Percentiles rank a stretch among this genome's conserved stretches.
These are phyloP conservation scores for Lucifuga dentata DNA, from an alignment of 2,113 vertebrate genomes.

Conservation along the genomic window DNA sequence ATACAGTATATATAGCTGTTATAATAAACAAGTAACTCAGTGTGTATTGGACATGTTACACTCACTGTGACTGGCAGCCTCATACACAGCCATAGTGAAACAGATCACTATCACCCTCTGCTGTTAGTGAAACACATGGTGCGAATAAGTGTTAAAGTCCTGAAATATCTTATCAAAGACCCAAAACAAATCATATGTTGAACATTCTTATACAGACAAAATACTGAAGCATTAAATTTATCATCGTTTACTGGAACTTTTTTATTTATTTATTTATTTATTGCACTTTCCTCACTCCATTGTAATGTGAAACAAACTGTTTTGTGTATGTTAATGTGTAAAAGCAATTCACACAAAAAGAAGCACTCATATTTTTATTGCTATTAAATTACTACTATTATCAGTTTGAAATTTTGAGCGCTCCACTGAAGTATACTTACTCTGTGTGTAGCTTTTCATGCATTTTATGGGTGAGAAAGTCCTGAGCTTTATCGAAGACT, in stretches of 20 bases:
- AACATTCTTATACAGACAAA: background rate
- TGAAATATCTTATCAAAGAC: background rate
- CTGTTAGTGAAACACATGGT: conserved; percentile 48
- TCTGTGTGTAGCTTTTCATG: no score
- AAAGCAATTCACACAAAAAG: no score
- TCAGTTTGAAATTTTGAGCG: no score
- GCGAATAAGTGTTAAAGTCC: conserved; percentile 5
- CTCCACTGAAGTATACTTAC: no score
- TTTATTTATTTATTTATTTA: background rate
- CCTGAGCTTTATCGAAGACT: no score
- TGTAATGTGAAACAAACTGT: background rate
- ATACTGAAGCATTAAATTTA: background rate
- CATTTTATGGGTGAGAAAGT: background rate
- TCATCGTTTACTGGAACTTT: background rate
- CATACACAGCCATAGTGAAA: conserved; percentile 10
- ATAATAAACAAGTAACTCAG: no score
- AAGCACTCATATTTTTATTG: no score
- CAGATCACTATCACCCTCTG: conserved; percentile 60
- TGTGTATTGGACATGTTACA: conserved; percentile 8
- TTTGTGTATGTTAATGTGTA: background rate
- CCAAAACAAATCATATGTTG: background rate
- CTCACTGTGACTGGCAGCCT: conserved; percentile 10
- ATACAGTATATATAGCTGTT: no score
- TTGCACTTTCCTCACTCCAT: background rate
- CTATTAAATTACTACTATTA: no score